These are phyloP conservation scores for Fundulus diaphanus DNA, from an alignment of 2,797 vertebrate genomes.

Conservation along the genomic window DNA sequence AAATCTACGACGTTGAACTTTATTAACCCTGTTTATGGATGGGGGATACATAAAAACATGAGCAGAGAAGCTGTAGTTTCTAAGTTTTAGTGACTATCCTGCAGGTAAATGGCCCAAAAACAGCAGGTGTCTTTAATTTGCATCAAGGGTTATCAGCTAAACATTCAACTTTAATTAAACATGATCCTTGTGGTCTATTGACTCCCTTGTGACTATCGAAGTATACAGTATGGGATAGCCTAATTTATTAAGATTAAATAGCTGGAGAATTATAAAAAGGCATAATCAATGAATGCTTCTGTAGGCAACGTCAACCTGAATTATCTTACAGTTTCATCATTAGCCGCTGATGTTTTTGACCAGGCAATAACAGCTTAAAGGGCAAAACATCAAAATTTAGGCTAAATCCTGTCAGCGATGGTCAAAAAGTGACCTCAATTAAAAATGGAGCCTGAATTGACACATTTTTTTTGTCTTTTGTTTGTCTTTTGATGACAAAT, in stretches of 20 bases:
- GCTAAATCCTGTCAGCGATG: neutral
- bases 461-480: neutral
- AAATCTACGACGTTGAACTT: too few relatives aligned
- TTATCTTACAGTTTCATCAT: neutral
- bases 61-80: too few relatives aligned
- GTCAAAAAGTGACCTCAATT: too few relatives aligned
- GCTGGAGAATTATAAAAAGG: neutral
- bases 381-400: neutral
- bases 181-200: too few relatives aligned
- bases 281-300: neutral
- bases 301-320: neutral
- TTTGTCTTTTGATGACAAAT: neutral
- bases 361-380: neutral
- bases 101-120: too few relatives aligned
- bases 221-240: neutral
- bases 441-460: neutral
- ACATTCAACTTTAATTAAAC: too few relatives aligned
- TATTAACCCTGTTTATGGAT: too few relatives aligned
- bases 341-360: neutral
- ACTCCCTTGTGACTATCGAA: too few relatives aligned
- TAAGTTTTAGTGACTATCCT: too few relatives aligned
- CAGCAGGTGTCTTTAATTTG: too few relatives aligned
- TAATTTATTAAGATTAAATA: neutral
- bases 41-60: too few relatives aligned
- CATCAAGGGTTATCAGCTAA: too few relatives aligned